Base-by-base conservation (phyloP, 2,888 invertebrate genomes). In the Leuctra nigra region DNA sequence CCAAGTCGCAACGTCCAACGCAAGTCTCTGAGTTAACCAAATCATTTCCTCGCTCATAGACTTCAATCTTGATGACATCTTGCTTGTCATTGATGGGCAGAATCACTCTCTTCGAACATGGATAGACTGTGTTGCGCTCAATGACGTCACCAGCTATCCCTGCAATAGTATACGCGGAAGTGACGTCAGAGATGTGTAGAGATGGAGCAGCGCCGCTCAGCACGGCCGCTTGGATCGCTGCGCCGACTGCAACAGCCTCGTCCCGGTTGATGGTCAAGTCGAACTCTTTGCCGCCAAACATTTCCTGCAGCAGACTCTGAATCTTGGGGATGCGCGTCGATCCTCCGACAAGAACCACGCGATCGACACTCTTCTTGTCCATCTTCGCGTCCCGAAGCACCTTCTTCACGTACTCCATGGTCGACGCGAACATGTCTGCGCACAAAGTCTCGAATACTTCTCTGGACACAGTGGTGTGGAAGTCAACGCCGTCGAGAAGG, bases 311-410 rank as follows among this genome's bases (percentile, higher is more conserved):
- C 58, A 98, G 80, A 71, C 95, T 94, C 76, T 98, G 97, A 65
- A 98, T 91, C 76, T 95, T 97, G 55, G 97, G 98, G 68, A 98
- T 97, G 75, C 97, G 88, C 33, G 97, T 98, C 48, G 96, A 97
- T 53, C 95, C 97, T 64, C 97, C 96, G 54, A 97, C 87, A 69
- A 91, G 75, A 16, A 95, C 95, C 62, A 96, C 93, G 69, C 91
- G 91, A 71, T 92, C 86, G 62, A 98, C 86, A 66, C 83, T 82
- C 2, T 84, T 75, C 73, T 97, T 98, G 77, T 96, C 94, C 85
- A 98, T 85, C 74, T 97, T 96, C 61, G 97, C 95, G 60, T 92
- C 83, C 60, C 91, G 83, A 56, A 98, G 77, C 4, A 96, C 86
- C 75, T 96, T 97, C 75, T 98, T 96, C 0, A 98, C 97, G 4